A percentile compares a stretch with the other conserved stretches of the same genome.
Evolutionary conservation across 2,113 vertebrate genomes (phyloP).

Genomic region (Alces alces): DNA sequence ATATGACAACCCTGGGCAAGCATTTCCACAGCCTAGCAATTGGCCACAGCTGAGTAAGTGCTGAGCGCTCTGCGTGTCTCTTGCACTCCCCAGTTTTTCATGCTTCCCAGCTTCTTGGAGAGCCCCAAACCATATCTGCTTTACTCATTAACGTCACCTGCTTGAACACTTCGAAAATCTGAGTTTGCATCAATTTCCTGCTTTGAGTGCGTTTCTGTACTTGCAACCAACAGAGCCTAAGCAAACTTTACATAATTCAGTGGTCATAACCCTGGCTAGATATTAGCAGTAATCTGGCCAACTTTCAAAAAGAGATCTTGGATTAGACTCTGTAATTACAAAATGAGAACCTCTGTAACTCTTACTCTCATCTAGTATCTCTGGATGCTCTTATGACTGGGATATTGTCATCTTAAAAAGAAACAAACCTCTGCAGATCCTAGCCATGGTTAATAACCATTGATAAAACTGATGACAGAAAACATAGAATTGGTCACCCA

Average conservation of each 20-base stretch:
- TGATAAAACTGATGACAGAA: not conserved
- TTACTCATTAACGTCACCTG: not conserved
- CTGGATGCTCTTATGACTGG: not conserved
- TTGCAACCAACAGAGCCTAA: not conserved
- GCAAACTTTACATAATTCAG: not conserved
- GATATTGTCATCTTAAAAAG: not conserved
- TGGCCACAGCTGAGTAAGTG: not conserved
- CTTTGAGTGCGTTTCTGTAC: not conserved
- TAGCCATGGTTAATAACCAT: not conserved
- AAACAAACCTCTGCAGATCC: not conserved
- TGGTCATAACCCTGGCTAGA: not conserved
- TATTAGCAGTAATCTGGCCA: not conserved
- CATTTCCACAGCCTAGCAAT: not conserved
- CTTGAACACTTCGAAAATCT: not conserved
- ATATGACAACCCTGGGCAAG: not conserved
- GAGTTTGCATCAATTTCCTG: not conserved
- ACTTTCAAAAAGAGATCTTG: not conserved
- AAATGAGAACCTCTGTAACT: not conserved
- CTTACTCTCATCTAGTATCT: not conserved
- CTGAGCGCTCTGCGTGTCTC: not conserved
- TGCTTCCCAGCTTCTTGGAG: not conserved
- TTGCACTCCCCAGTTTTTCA: not conserved
- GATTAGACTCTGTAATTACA: not conserved
- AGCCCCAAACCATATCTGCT: not conserved
- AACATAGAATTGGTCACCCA: not conserved